phyloP scores from a whole-genome alignment of 2,113 vertebrate genomes.

The Equus quagga region DNA sequence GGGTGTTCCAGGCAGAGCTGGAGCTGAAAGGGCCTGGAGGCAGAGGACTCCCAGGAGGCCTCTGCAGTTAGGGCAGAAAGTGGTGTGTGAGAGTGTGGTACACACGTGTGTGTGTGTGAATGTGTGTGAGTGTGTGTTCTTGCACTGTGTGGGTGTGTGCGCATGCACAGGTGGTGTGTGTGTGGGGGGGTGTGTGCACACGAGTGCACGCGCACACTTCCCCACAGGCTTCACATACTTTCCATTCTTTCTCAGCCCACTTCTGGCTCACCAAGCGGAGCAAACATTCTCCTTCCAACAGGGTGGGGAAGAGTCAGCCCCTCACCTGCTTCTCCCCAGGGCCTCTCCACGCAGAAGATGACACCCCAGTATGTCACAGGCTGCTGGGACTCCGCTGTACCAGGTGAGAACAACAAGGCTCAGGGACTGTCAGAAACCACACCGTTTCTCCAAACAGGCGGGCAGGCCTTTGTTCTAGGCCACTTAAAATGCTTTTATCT shows the following conservation, averaged over 20 bases:
- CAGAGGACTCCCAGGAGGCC: fast-evolving
- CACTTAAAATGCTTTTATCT: slow-evolving; percentile 85
- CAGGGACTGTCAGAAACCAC: not conserved
- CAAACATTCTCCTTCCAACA: fast-evolving
- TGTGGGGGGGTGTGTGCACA: no score
- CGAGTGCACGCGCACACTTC: fast-evolving
- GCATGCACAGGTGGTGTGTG: not conserved
- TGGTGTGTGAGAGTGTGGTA: not conserved
- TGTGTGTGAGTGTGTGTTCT: not conserved
- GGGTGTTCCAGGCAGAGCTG: fast-evolving
- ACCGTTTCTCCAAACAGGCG: slow-evolving; percentile 16
- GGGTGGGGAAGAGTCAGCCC: fast-evolving
- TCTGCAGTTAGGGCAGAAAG: not conserved
- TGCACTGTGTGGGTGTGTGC: fast-evolving
- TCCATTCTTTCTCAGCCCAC: not conserved
- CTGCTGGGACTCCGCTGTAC: fast-evolving
- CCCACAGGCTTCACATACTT: not conserved
- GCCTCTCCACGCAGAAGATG: not conserved
- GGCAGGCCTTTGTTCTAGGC: slow-evolving; percentile 82
- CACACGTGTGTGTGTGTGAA: fast-evolving
- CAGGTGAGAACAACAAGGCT: fast-evolving
- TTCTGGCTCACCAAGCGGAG: fast-evolving
- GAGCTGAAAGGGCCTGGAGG: no score
- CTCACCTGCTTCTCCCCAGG: not conserved
- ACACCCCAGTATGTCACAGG: not conserved